Evolutionary conservation across 2,113 vertebrate species (phyloP).

Genomic region (Progne subis): DNA sequence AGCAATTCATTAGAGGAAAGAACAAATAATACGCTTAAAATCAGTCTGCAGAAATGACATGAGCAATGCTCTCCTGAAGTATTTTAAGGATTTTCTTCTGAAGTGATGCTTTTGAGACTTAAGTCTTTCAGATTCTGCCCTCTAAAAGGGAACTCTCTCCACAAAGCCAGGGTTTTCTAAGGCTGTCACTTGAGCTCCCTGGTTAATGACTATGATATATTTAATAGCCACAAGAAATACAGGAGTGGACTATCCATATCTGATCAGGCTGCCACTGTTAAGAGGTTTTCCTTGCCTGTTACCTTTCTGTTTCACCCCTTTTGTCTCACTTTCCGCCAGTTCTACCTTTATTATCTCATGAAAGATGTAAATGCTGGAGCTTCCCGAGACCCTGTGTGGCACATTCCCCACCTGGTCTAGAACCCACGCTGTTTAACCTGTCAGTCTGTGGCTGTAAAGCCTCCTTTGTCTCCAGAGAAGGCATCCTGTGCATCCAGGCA

Average conservation of each 20-base stretch:
- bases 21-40: neutral
- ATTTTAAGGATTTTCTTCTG: neutral
- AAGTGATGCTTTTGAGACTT: neutral
- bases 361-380: neutral
- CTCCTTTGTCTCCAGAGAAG: neutral
- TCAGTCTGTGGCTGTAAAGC: too few species aligned
- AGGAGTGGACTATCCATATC: neutral
- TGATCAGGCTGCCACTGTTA: neutral
- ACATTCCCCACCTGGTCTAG: rapidly evolving
- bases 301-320: neutral
- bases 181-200: neutral
- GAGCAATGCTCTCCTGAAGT: neutral
- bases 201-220: neutral
- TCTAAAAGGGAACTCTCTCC: neutral
- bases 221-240: neutral
- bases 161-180: neutral
- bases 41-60: neutral
- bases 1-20: neutral
- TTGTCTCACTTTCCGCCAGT: neutral
- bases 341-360: neutral
- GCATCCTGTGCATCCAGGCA: neutral
- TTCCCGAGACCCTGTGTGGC: neutral
- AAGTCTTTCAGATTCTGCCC: neutral
- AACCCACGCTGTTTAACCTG: rapidly evolving
- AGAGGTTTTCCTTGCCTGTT: neutral